Evolutionary conservation across 1,140 invertebrate species (phyloP).

Genomic region (Drosophila repleta): DNA sequence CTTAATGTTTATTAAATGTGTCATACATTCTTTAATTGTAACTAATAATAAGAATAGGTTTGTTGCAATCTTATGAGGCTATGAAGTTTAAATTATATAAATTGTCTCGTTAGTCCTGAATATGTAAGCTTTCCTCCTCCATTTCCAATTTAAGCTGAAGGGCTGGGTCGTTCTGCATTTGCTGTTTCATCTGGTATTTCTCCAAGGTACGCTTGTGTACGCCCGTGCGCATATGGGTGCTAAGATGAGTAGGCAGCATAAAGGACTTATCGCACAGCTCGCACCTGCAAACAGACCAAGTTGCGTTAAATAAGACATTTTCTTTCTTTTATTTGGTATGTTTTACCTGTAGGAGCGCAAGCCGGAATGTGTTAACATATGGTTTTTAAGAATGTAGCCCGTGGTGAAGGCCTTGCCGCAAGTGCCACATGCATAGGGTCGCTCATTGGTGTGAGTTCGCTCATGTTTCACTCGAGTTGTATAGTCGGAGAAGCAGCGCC

Average conservation of each 20-base stretch:
- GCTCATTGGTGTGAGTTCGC: conserved; percentile 86
- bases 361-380: conserved; percentile 76
- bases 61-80: conserved; percentile 20
- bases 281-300: conserved; percentile 44
- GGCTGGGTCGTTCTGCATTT: conserved; percentile 84
- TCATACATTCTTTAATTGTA: conserved; percentile 9
- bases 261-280: conserved; percentile 73
- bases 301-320: too few species aligned
- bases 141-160: conserved; percentile 62
- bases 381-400: conserved; percentile 77
- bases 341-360: conserved; percentile 67
- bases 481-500: conserved; percentile 72
- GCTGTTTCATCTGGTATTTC: conserved; percentile 84
- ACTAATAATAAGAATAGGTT: conserved; percentile 30
- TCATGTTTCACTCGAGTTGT: conserved; percentile 74
- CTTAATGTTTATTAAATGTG: background rate
- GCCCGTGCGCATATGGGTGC: conserved; percentile 67
- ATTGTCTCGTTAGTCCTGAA: conserved; percentile 42
- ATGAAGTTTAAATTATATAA: conserved; percentile 4
- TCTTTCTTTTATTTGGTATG: background rate
- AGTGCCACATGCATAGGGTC: conserved; percentile 85
- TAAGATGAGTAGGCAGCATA: conserved; percentile 70
- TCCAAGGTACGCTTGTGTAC: conserved; percentile 69
- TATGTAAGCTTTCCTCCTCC: conserved; percentile 67
- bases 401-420: conserved; percentile 86